A percentile compares a stretch with the other conserved stretches of the same genome.
phyloP scores from a whole-genome alignment of 2,888 invertebrate genomes.

The Aelia acuminata region DNA sequence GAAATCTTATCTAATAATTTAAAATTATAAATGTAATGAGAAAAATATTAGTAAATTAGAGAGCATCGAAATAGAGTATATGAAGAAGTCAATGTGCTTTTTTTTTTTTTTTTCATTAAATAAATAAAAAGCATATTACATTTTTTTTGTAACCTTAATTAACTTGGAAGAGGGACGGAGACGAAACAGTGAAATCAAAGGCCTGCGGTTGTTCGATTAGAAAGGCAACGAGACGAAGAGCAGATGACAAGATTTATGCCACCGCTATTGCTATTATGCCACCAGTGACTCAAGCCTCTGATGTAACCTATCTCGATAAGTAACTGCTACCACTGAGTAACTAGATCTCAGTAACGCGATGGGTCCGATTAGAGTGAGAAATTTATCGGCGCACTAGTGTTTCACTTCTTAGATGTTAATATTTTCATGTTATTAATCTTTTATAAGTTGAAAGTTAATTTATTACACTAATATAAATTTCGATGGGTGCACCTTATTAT shows the following conservation, averaged over 20 bases:
- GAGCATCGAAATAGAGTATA: background rate
- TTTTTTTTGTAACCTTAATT: background rate
- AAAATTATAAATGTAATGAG: too few species aligned
- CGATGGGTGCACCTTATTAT: too few species aligned
- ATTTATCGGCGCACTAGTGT: background rate
- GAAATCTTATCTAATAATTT: too few species aligned
- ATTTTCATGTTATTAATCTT: background rate
- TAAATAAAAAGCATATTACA: background rate
- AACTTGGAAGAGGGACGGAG: slow-evolving; percentile 6
- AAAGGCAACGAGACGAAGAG: slow-evolving; percentile 4
- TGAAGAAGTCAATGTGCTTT: background rate
- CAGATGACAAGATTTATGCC: slow-evolving; percentile 42
- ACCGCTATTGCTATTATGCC: slow-evolving; percentile 5
- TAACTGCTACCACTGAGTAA: slow-evolving; percentile 14
- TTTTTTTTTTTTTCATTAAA: background rate
- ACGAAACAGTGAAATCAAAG: background rate
- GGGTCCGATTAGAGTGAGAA: background rate
- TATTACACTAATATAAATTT: too few species aligned
- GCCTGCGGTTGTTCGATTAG: background rate
- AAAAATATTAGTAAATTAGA: background rate
- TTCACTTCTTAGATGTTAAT: background rate
- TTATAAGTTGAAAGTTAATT: too few species aligned
- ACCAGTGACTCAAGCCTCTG: slow-evolving; percentile 21
- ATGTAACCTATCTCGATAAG: background rate
- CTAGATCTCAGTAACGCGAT: background rate